phyloP scores from a whole-genome alignment of 2,797 vertebrate species.

The Aeoliscus strigatus region DNA sequence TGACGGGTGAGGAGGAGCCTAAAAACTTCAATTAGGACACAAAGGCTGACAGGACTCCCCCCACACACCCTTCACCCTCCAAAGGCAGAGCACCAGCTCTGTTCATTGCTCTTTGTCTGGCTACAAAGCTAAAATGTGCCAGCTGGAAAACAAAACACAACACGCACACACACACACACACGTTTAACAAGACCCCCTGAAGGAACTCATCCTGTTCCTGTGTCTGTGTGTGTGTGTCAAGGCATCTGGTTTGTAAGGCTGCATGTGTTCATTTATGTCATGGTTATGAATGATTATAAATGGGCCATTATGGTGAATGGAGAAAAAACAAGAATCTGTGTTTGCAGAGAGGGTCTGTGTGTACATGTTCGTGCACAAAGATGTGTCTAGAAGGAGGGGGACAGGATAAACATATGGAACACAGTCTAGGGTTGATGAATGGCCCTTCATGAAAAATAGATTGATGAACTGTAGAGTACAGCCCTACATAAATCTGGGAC shows the following conservation, averaged over 20 bases:
- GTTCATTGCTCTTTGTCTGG: conserved; percentile 62
- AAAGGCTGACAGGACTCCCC: conserved; percentile 66
- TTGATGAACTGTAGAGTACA: conserved; percentile 40
- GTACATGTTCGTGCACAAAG: too few species aligned
- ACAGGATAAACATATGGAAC: too few species aligned
- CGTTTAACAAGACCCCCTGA: conserved; percentile 19
- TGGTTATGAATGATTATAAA: conserved; percentile 41
- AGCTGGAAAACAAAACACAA: too few species aligned
- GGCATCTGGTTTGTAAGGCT: conserved; percentile 31
- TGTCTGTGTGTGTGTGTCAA: conserved; percentile 4
- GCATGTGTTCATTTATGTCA: conserved; percentile 25
- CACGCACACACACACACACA: conserved; percentile 25
- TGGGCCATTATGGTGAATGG: conserved; percentile 19
- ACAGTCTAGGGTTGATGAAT: conserved; percentile 12
- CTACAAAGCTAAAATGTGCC: conserved; percentile 45
- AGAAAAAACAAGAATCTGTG: too few species aligned
- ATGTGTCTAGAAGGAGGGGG: too few species aligned
- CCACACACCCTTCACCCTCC: conserved; percentile 17
- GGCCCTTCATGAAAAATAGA: conserved; percentile 65
- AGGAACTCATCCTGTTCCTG: conserved; percentile 21
- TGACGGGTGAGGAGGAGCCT: too few species aligned
- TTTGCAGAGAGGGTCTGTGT: too few species aligned
- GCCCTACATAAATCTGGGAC: conserved; percentile 43
- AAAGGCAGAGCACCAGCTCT: conserved; percentile 40
- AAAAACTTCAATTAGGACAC: conserved; percentile 79